phyloP scores from a whole-genome alignment of 2,888 invertebrate species.

The Piscicola geometra region DNA sequence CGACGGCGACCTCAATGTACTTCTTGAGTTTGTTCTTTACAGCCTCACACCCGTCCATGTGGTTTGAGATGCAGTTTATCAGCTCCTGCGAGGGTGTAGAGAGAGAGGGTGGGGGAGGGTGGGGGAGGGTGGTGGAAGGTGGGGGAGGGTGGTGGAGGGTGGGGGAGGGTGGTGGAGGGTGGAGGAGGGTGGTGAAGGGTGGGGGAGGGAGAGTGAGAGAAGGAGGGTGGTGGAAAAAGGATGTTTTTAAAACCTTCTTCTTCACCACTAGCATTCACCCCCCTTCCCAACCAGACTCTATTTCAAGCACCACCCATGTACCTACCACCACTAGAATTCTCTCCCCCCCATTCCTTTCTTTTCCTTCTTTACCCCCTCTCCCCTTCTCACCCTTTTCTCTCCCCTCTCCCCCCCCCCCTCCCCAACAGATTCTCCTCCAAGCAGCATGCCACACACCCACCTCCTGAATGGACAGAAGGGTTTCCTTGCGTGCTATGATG shows the following conservation, averaged over 20 bases:
- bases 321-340: neutral
- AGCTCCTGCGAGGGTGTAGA: conserved; percentile 18
- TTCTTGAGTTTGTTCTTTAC: conserved; percentile 30
- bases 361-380: neutral
- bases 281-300: too few species aligned
- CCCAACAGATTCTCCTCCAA: neutral
- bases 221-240: too few species aligned
- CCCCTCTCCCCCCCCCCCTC: neutral
- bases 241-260: too few species aligned
- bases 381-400: neutral
- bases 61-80: conserved; percentile 22
- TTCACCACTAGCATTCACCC: too few species aligned
- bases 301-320: neutral
- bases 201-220: too few species aligned
- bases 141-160: too few species aligned
- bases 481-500: conserved; percentile 32
- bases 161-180: too few species aligned
- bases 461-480: conserved; percentile 30
- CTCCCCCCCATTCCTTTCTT: neutral
- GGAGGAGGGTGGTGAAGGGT: too few species aligned
- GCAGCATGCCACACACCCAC: neutral
- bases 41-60: conserved; percentile 29
- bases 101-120: too few species aligned
- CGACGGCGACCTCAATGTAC: conserved; percentile 26
- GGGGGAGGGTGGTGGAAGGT: too few species aligned